Conservation (phyloP, 2,888 invertebrate species). For the Emmelina monodactyla region DNA sequence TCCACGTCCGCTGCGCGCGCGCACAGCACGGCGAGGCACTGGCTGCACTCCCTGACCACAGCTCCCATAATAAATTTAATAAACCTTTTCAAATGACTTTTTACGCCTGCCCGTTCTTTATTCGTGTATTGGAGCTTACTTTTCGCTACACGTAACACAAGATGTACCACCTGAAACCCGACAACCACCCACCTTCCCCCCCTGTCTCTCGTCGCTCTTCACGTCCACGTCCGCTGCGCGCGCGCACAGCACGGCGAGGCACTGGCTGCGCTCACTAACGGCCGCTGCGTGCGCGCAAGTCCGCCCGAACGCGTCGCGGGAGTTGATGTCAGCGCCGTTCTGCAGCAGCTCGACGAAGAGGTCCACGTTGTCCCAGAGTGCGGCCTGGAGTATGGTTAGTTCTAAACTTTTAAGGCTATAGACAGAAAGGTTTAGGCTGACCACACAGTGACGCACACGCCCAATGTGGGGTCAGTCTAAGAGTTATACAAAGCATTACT, state of each 20-base stretch:
- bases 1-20: conserved; percentile 76
- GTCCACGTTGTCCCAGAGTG: conserved; percentile 88
- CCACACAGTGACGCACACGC: no score
- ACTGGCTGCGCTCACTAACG: conserved; percentile 77
- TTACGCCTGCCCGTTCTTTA: no score
- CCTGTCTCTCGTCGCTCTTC: conserved; percentile 71
- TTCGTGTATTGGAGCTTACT: no score
- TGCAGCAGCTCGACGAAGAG: conserved; percentile 80
- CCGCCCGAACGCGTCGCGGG: conserved; percentile 76
- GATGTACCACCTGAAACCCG: no score
- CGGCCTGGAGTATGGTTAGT: no score
- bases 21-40: conserved; percentile 77
- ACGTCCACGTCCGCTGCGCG: conserved; percentile 77
- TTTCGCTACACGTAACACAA: no score
- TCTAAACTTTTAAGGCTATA: no score
- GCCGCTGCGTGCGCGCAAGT: conserved; percentile 86
- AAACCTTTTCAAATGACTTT: no score
- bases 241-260: conserved; percentile 74
- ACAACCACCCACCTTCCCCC: conserved; percentile 66
- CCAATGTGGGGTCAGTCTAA: no score
- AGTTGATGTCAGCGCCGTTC: conserved; percentile 73
- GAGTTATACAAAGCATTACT: no score
- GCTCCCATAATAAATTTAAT: no score
- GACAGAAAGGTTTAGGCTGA: no score
- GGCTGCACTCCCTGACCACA: conserved; percentile 78